Evolutionary conservation across 1,140 invertebrate species (phyloP).

Genomic region (Atta cephalotes): DNA sequence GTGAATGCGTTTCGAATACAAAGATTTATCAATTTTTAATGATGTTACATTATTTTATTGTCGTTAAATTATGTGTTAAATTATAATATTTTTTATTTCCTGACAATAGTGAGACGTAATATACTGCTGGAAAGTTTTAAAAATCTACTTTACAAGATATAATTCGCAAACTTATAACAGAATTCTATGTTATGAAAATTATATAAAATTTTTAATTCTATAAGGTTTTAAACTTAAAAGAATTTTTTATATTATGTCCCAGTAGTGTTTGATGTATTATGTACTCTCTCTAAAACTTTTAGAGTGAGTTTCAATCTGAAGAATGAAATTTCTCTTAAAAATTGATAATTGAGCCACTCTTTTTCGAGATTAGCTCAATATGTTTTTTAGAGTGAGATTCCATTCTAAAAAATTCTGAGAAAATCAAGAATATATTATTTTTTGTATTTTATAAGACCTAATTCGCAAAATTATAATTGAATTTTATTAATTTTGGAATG

Average conservation of each 20-base stretch:
- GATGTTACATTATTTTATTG: slow-evolving; percentile 4
- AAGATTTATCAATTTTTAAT: neutral
- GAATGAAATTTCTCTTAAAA: too few relatives aligned
- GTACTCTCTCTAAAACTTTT: too few relatives aligned
- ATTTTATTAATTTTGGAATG: neutral
- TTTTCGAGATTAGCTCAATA: too few relatives aligned
- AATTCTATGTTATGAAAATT: neutral
- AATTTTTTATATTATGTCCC: neutral
- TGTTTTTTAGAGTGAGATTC: too few relatives aligned
- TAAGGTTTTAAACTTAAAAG: neutral
- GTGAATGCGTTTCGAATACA: neutral
- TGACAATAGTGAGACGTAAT: neutral
- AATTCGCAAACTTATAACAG: neutral
- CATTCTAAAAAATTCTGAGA: too few relatives aligned
- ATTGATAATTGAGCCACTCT: too few relatives aligned
- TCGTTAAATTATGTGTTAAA: neutral
- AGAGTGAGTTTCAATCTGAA: too few relatives aligned
- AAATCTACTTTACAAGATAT: neutral
- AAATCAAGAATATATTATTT: too few relatives aligned
- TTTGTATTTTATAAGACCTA: too few relatives aligned
- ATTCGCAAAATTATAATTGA: neutral
- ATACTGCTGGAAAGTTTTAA: neutral
- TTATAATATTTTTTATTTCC: neutral
- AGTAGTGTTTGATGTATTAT: neutral
- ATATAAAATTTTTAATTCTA: neutral